These are phyloP conservation scores for Piliocolobus tephrosceles DNA, from an alignment of 2,113 vertebrate genomes.

Conservation along the genomic window DNA sequence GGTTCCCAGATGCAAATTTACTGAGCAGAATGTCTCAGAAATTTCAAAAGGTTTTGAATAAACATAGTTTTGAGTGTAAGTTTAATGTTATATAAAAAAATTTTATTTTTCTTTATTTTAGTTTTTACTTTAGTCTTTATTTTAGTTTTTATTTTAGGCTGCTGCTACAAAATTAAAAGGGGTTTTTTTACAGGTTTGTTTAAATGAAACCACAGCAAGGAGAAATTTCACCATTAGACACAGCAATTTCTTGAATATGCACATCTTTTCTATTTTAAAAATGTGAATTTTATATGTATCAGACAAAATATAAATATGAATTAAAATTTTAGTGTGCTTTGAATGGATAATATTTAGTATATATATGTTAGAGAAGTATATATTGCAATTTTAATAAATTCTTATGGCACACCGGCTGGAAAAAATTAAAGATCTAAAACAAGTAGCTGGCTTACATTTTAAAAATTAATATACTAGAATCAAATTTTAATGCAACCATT, in stretches of 20 bases:
- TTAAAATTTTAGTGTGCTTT: not conserved
- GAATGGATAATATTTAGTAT: not conserved
- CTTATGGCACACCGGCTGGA: not conserved
- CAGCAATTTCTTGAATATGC: not conserved
- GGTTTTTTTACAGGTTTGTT: not conserved
- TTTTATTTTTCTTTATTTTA: not conserved
- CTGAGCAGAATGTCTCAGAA: not conserved
- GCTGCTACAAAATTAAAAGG: not conserved
- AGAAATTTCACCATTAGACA: not conserved
- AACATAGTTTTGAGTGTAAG: not conserved
- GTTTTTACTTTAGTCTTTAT: not conserved
- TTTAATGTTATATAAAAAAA: not conserved
- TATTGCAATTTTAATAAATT: not conserved
- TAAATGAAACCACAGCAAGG: not conserved
- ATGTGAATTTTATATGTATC: not conserved
- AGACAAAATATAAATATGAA: constrained; percentile 1
- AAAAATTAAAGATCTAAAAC: not conserved
- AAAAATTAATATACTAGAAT: not conserved
- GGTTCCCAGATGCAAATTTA: not conserved
- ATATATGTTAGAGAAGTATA: not conserved
- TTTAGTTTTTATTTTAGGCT: not conserved
- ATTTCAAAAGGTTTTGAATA: constrained; percentile 11
- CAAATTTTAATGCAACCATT: not conserved
- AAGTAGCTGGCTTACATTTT: not conserved
- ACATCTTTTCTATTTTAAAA: not conserved